Evolutionary conservation across 2,888 invertebrate genomes (phyloP).

Genomic region (Agrochola lota): DNA sequence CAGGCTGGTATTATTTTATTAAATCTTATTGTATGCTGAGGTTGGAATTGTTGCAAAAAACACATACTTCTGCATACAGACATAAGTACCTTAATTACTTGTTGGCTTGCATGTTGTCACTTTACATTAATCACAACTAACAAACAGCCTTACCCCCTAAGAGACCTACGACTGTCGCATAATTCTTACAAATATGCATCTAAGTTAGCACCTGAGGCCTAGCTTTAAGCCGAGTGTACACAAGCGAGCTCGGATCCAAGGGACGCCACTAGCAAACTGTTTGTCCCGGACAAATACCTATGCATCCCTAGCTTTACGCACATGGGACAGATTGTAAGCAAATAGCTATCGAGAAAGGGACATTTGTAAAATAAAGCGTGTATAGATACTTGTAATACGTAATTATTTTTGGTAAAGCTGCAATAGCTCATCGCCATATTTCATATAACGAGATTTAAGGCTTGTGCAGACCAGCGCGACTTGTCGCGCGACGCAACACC

Average conservation of each 20-base stretch:
- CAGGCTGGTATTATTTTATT: neutral
- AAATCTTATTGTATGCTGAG: neutral
- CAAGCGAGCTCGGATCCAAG: slow-evolving; percentile 49
- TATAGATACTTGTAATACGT: neutral
- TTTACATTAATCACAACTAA: slow-evolving; percentile 3
- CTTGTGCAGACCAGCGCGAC: no score
- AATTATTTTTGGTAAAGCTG: neutral
- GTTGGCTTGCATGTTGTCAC: neutral
- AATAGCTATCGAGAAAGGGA: slow-evolving; percentile 45
- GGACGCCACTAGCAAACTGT: slow-evolving; percentile 63
- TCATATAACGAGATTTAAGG: no score
- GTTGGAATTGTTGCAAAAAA: neutral
- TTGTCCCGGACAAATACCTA: slow-evolving; percentile 67
- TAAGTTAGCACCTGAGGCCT: slow-evolving; percentile 63
- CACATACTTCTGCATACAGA: no score
- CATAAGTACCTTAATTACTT: neutral
- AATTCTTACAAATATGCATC: slow-evolving; percentile 62
- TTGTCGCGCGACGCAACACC: no score
- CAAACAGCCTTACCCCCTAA: neutral
- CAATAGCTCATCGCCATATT: no score
- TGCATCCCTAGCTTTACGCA: slow-evolving; percentile 55
- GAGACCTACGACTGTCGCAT: slow-evolving; percentile 15
- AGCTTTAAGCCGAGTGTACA: slow-evolving; percentile 61
- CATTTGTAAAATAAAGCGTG: slow-evolving; percentile 35
- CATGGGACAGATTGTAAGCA: slow-evolving; percentile 58